Conservation (phyloP, 1,140 invertebrate species). For the Zeugodacus cucurbitae region DNA sequence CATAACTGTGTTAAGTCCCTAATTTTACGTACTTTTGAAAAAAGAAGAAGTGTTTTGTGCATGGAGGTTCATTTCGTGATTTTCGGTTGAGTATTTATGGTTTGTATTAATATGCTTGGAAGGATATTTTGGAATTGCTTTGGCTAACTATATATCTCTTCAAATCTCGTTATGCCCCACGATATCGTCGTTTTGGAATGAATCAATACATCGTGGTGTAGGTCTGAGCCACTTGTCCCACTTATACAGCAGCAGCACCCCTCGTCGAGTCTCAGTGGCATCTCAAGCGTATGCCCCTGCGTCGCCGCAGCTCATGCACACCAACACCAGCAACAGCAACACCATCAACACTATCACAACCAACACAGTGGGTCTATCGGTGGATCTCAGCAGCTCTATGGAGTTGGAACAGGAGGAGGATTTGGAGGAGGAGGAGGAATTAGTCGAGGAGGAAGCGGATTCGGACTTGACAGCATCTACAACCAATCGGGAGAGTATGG, state of each 20-base stretch:
- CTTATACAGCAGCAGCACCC: slow-evolving; percentile 66
- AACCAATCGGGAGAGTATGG: slow-evolving; percentile 66
- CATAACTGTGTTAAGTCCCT: neutral
- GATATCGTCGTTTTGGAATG: neutral
- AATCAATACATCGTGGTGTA: slow-evolving; percentile 29
- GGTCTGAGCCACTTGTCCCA: slow-evolving; percentile 66
- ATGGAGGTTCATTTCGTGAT: slow-evolving; percentile 39
- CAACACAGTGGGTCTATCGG: slow-evolving; percentile 59
- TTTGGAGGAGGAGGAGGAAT: slow-evolving; percentile 53
- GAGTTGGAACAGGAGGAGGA: slow-evolving; percentile 61
- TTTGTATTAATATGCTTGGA: slow-evolving; percentile 42
- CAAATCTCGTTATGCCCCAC: neutral
- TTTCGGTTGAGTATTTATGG: slow-evolving; percentile 42
- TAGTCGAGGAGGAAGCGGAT: slow-evolving; percentile 65
- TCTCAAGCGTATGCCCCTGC: slow-evolving; percentile 65
- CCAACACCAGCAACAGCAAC: slow-evolving; percentile 61
- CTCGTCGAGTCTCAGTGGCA: slow-evolving; percentile 66
- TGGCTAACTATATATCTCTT: neutral
- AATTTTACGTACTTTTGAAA: neutral
- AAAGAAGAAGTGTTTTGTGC: slow-evolving; percentile 27
- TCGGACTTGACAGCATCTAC: slow-evolving; percentile 66
- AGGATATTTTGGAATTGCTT: neutral
- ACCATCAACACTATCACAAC: slow-evolving; percentile 62
- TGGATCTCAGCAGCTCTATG: slow-evolving; percentile 67
- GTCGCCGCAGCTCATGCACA: slow-evolving; percentile 57